Evolutionary conservation across 1,140 invertebrate species (phyloP), one percentile per base, ranked within the genome.

Genomic region (Scaptodrosophila lebanonensis): DNA sequence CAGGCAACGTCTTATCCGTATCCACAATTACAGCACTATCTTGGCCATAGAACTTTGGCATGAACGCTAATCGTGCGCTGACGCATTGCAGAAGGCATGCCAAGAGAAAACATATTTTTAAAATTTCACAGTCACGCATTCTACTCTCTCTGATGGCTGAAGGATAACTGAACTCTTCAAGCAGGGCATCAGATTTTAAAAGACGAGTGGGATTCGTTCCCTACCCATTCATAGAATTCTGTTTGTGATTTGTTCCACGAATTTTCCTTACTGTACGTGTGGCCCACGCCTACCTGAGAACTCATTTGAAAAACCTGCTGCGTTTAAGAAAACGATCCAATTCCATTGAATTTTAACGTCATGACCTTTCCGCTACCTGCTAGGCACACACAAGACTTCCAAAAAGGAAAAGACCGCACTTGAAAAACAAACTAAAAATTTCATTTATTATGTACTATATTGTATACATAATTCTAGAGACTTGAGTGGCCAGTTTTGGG

Each of bases 1-100:
- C 13, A 4, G 52, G 52, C 18, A 36, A 8, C 13, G 39, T 45
- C 40, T 51, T 57, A 9, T 69, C 64, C 4, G 65, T 59, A 5
- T 79, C 65, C 1, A 72, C 61, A 18, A 76, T 72, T 4, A 82
- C 25, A 25, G 67, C 64, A 57, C 73, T 77, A 45, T 84, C 75
- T 43, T 76, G 60, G 5, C 67, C 71, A 54, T 66, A 70, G 38
- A 84, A 73, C 6, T 69, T 64, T 1, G 82, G 65, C 3, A 51
- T 36, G 15, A 43, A 11, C 1, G 57, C 22, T 12, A 67, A 32
- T 1, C 58, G 38, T 0, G 51, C 58, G 1, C 18, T 22, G 32
- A 70, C 63, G 39, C 57, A 64, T 29, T 83, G 57, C 15, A 82
- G 7, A 39, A 82, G 27, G 13, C n/a, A n/a, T 9, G 62, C 51